These are phyloP conservation scores for Drosophila picticornis DNA, from an alignment of 2,888 invertebrate species.

Conservation along the genomic window DNA sequence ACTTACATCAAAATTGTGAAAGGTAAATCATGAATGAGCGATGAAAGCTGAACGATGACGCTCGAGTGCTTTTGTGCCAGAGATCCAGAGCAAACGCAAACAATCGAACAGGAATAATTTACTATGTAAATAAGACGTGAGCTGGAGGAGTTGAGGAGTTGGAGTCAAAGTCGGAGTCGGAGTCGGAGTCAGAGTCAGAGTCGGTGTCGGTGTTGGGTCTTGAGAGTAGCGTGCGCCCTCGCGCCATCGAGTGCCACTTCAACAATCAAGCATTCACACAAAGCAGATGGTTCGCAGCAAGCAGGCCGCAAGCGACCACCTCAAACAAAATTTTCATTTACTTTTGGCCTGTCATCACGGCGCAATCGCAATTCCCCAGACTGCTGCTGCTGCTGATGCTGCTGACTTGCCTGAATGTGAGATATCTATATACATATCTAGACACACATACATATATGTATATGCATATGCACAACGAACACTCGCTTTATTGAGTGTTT, in stretches of 20 bases:
- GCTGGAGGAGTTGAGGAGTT: slow-evolving; percentile 18
- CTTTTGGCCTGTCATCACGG: slow-evolving; percentile 74
- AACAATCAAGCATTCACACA: slow-evolving; percentile 81
- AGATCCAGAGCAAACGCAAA: slow-evolving; percentile 79
- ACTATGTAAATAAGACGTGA: slow-evolving; percentile 79
- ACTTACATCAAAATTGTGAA: slow-evolving; percentile 62
- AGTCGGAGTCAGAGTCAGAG: not conserved
- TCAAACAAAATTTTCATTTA: slow-evolving; percentile 78
- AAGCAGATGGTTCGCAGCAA: slow-evolving; percentile 70
- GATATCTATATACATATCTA: slow-evolving; percentile 19
- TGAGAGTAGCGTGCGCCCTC: slow-evolving; percentile 77
- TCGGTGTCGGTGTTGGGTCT: slow-evolving; percentile 22
- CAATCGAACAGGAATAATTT: slow-evolving; percentile 82
- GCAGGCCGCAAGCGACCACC: slow-evolving; percentile 69
- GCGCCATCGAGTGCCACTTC: slow-evolving; percentile 78
- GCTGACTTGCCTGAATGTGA: slow-evolving; percentile 49
- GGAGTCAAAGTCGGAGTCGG: not conserved
- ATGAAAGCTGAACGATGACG: slow-evolving; percentile 75
- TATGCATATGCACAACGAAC: slow-evolving; percentile 74
- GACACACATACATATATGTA: slow-evolving; percentile 2
- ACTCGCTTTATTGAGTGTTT: slow-evolving; percentile 78
- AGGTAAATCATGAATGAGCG: slow-evolving; percentile 76
- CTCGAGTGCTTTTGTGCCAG: slow-evolving; percentile 75
- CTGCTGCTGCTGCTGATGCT: slow-evolving; percentile 18
- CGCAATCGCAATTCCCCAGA: slow-evolving; percentile 63